Evolutionary conservation across 2,888 invertebrate species (phyloP).

Genomic region (Tortricodes alternella): DNA sequence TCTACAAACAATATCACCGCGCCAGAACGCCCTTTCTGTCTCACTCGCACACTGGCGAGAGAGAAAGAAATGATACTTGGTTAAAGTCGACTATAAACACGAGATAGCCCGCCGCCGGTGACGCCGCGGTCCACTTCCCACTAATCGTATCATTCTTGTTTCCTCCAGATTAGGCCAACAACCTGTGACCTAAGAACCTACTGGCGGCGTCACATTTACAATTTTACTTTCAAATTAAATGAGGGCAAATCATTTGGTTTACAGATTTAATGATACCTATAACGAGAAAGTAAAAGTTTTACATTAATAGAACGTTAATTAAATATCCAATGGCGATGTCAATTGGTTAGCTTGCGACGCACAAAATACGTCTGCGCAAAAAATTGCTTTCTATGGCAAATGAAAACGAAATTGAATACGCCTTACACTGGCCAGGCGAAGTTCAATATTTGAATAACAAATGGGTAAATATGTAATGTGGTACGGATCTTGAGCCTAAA

Average conservation of each 20-base stretch:
- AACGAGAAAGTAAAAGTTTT: conserved; percentile 30
- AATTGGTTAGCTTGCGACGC: background rate
- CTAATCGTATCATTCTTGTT: conserved; percentile 54
- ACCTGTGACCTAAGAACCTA: conserved; percentile 45
- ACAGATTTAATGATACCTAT: conserved; percentile 16
- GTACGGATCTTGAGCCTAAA: conserved; percentile 47
- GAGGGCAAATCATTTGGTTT: conserved; percentile 10
- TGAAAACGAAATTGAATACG: conserved; percentile 62
- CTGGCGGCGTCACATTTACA: conserved; percentile 8
- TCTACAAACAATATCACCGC: conserved; percentile 13
- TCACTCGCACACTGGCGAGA: conserved; percentile 54
- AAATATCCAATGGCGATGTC: conserved; percentile 18
- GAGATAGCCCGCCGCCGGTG: conserved; percentile 45
- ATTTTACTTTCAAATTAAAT: conserved; percentile 27
- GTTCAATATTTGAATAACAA: conserved; percentile 63
- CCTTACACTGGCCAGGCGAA: conserved; percentile 47
- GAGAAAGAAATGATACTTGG: conserved; percentile 60
- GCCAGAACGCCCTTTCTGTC: conserved; percentile 40
- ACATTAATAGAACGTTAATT: conserved; percentile 6
- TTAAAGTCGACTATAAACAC: conserved; percentile 42
- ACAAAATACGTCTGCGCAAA: conserved; percentile 39
- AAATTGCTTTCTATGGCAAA: conserved; percentile 52
- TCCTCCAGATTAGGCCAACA: conserved; percentile 59
- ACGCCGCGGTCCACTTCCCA: conserved; percentile 71
- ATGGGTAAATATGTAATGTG: conserved; percentile 59